phyloP scores from a whole-genome alignment of 2,888 invertebrate species.

The Cartodere bifasciata region DNA sequence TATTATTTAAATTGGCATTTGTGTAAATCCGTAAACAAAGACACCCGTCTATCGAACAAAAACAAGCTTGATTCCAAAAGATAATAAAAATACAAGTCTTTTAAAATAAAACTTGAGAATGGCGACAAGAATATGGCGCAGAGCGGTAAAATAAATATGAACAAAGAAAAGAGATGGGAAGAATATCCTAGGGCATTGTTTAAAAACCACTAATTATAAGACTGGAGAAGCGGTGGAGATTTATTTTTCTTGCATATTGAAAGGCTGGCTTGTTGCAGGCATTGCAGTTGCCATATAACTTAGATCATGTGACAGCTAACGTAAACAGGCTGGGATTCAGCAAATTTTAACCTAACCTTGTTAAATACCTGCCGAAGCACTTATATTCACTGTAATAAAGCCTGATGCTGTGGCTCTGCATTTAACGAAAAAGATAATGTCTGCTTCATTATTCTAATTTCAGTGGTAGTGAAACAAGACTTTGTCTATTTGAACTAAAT shows the following conservation, averaged over 20 bases:
- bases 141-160: conserved; percentile 17
- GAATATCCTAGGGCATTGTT: conserved; percentile 31
- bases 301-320: conserved; percentile 33
- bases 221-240: conserved; percentile 31
- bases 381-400: no score
- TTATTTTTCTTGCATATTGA: conserved; percentile 39
- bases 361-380: no score
- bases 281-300: conserved; percentile 34
- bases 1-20: no score
- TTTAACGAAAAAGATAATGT: no score
- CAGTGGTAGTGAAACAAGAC: no score
- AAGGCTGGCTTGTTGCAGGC: conserved; percentile 31
- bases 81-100: conserved; percentile 22
- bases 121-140: conserved; percentile 23
- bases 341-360: conserved; percentile 11
- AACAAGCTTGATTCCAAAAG: background rate
- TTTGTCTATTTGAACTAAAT: no score
- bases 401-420: no score
- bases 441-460: no score
- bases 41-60: no score
- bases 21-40: no score
- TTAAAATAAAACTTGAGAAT: conserved; percentile 27
- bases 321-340: conserved; percentile 22
- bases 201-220: conserved; percentile 37
- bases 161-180: conserved; percentile 18